phyloP scores from a whole-genome alignment of 1,140 invertebrate genomes.

The Drosophila gunungcola region DNA sequence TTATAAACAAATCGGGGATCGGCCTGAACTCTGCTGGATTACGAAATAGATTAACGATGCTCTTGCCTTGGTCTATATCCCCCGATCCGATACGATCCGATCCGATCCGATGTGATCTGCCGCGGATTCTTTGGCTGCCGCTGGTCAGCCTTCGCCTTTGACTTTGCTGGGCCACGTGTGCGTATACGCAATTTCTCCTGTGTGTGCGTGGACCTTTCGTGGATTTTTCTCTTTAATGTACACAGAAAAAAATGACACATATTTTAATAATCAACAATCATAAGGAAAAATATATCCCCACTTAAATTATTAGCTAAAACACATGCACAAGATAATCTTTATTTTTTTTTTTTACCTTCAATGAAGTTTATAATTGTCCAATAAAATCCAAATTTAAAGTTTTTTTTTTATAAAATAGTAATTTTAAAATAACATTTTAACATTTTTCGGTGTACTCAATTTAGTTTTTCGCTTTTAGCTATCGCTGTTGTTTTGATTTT shows the following conservation, averaged over 20 bases:
- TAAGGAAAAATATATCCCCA: too few species aligned
- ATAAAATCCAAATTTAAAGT: too few species aligned
- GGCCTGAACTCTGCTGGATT: constrained; percentile 49
- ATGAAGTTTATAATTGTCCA: too few species aligned
- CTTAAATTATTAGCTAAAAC: too few species aligned
- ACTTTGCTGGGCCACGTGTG: constrained; percentile 78
- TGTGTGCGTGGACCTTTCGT: constrained; percentile 8
- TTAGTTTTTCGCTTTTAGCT: constrained; percentile 19
- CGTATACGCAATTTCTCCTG: constrained; percentile 71
- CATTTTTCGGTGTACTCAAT: constrained; percentile 2
- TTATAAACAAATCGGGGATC: constrained; percentile 50
- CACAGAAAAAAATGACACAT: neutral
- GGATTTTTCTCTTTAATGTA: neutral
- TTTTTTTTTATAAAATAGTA: too few species aligned
- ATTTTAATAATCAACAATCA: too few species aligned
- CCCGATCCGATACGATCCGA: neutral
- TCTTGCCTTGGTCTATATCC: constrained; percentile 35
- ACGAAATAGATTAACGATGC: constrained; percentile 57
- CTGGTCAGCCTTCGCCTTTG: constrained; percentile 70
- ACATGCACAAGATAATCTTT: too few species aligned
- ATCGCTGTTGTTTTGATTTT: constrained; percentile 53
- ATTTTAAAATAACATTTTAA: too few species aligned
- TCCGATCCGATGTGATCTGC: neutral
- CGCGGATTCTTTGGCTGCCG: constrained; percentile 10
- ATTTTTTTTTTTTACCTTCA: too few species aligned